Percentiles rank a stretch among this genome's conserved stretches.
Evolutionary conservation across 2,113 vertebrate species (phyloP).

Genomic region (Sebastes fasciatus): DNA sequence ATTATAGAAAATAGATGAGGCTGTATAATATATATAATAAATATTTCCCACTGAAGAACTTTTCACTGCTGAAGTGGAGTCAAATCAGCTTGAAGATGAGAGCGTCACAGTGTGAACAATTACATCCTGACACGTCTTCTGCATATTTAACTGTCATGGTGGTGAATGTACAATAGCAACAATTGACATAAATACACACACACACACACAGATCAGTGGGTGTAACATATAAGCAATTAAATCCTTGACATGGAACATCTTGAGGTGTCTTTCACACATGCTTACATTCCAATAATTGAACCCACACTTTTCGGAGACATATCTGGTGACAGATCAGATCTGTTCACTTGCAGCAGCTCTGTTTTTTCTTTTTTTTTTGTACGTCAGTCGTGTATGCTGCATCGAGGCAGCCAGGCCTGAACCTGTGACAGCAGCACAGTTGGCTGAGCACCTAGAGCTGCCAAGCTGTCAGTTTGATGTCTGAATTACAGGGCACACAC

Average conservation of each 20-base stretch:
- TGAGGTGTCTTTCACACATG: conserved; percentile 66
- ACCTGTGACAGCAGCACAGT: conserved; percentile 74
- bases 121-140: conserved; percentile 38
- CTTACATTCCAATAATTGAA: conserved; percentile 66
- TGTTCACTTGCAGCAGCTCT: conserved; percentile 21
- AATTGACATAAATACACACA: conserved; percentile 22
- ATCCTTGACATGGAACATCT: conserved; percentile 65
- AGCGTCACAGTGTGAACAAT: conserved; percentile 52
- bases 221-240: conserved; percentile 67
- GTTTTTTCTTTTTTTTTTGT: conserved; percentile 8
- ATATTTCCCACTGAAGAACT: conserved; percentile 15
- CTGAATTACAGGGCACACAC: conserved; percentile 70
- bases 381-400: conserved; percentile 31
- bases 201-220: conserved; percentile 33
- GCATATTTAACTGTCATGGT: conserved; percentile 56
- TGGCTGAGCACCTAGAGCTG: conserved; percentile 66
- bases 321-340: conserved; percentile 55
- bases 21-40: conserved; percentile 7
- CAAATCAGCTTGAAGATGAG: conserved; percentile 54
- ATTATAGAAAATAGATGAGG: conserved; percentile 19
- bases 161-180: conserved; percentile 36
- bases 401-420: conserved; percentile 71
- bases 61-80: conserved; percentile 42
- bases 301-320: conserved; percentile 47
- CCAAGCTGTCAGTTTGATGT: conserved; percentile 74